These are phyloP conservation scores for Trachymyrmex septentrionalis DNA, from an alignment of 1,140 invertebrate species.

Conservation along the genomic window DNA sequence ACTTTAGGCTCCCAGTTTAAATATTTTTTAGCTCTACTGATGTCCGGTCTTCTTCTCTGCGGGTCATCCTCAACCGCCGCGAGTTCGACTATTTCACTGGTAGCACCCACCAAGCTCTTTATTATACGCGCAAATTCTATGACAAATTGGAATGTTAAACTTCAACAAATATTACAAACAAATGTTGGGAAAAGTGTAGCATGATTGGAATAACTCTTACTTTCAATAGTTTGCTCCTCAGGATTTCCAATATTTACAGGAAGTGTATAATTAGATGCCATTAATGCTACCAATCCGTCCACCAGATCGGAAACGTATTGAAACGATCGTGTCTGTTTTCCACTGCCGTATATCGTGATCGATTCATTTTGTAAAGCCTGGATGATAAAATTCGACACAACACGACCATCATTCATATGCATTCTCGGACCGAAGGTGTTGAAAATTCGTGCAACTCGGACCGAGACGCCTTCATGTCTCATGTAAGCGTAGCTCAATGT, in stretches of 20 bases:
- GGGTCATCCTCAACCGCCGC: slow-evolving; percentile 98
- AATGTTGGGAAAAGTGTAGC: neutral
- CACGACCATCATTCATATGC: slow-evolving; percentile 99
- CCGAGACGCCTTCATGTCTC: slow-evolving; percentile 97
- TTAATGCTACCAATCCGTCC: slow-evolving; percentile 96
- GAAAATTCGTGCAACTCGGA: slow-evolving; percentile 98
- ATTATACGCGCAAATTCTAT: slow-evolving; percentile 98
- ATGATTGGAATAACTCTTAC: slow-evolving; percentile 82
- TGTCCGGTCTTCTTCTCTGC: slow-evolving; percentile 97
- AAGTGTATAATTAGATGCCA: slow-evolving; percentile 97
- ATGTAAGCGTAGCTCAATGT: slow-evolving; percentile 98
- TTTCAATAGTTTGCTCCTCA: slow-evolving; percentile 98
- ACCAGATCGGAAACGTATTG: slow-evolving; percentile 99
- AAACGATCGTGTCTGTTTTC: slow-evolving; percentile 98
- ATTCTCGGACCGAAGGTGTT: slow-evolving; percentile 99
- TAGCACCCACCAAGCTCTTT: slow-evolving; percentile 93
- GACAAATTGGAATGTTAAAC: slow-evolving; percentile 73
- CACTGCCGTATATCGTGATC: slow-evolving; percentile 98
- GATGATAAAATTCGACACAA: slow-evolving; percentile 99
- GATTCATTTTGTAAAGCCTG: slow-evolving; percentile 98
- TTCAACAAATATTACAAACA: neutral
- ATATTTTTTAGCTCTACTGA: slow-evolving; percentile 93
- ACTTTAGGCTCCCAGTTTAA: slow-evolving; percentile 98
- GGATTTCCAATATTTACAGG: slow-evolving; percentile 99
- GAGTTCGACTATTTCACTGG: slow-evolving; percentile 93